Percentiles rank a stretch among this genome's conserved stretches.
These are phyloP conservation scores for Cervus canadensis DNA, from an alignment of 2,113 vertebrate genomes.

Conservation along the genomic window DNA sequence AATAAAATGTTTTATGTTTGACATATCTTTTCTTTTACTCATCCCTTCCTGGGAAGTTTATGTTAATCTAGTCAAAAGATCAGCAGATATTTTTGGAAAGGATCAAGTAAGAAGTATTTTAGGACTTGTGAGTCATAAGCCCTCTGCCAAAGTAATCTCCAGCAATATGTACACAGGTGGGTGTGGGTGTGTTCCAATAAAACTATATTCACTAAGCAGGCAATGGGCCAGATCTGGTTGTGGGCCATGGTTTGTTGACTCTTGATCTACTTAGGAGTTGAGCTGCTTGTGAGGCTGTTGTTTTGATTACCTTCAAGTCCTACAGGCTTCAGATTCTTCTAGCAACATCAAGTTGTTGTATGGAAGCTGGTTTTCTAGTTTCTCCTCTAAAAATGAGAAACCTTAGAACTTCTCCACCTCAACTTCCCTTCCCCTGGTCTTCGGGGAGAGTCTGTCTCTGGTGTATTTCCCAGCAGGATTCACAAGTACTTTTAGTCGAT, in stretches of 20 bases:
- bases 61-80: not conserved
- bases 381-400: not conserved
- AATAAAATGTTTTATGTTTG: not conserved
- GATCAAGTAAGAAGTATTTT: not conserved
- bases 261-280: not conserved
- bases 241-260: not conserved
- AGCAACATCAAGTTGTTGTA: not conserved
- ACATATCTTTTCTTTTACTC: not conserved
- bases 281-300: not conserved
- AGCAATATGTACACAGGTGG: not conserved
- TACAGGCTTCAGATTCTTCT: not conserved
- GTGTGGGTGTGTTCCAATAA: not conserved
- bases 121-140: fast-evolving
- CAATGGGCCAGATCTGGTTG: no score
- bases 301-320: not conserved
- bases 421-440: not conserved
- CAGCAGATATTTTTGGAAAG: not conserved
- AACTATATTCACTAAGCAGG: not conserved
- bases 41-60: not conserved
- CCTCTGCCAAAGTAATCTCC: not conserved
- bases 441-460: not conserved
- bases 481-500: fast-evolving
- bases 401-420: not conserved
- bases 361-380: not conserved
- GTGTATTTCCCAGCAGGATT: not conserved